Conservation (phyloP, 2,797 vertebrate genomes). For the Lacerta agilis region DNA sequence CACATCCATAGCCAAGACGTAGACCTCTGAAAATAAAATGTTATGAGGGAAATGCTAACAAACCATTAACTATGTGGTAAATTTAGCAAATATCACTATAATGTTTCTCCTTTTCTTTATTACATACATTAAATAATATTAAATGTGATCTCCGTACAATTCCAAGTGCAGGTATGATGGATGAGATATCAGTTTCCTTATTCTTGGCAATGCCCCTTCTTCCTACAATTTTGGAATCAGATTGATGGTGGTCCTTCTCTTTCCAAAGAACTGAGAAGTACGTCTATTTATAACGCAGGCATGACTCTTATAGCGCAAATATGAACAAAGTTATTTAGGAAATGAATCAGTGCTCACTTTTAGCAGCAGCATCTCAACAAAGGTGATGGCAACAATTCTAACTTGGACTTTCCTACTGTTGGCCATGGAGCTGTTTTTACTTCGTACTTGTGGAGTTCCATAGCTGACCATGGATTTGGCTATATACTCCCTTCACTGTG, state of each 20-base stretch:
- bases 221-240: not conserved
- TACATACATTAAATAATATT: slow-evolving; percentile 8
- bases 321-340: not conserved
- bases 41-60: slow-evolving; percentile 8
- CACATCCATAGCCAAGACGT: slow-evolving; percentile 15
- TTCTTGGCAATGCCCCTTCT: not conserved
- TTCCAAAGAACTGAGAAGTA: slow-evolving; percentile 4
- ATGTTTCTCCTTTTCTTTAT: slow-evolving; percentile 25
- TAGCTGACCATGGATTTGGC: not conserved
- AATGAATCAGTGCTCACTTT: slow-evolving; percentile 2
- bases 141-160: not conserved
- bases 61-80: not conserved
- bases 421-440: not conserved
- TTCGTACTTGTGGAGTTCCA: not conserved
- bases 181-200: slow-evolving; percentile 15
- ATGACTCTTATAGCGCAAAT: not conserved
- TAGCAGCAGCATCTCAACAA: not conserved
- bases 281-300: slow-evolving; percentile 24
- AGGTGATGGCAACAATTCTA: not conserved
- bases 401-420: not conserved
- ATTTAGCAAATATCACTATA: not conserved
- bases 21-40: slow-evolving; percentile 32
- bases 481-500: not conserved
- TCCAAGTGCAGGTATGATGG: not conserved
- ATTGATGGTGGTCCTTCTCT: not conserved